A percentile compares a stretch with the other conserved stretches of the same genome.
Conservation (phyloP, 2,797 vertebrate genomes). For the Phrynocephalus vlangalii region DNA sequence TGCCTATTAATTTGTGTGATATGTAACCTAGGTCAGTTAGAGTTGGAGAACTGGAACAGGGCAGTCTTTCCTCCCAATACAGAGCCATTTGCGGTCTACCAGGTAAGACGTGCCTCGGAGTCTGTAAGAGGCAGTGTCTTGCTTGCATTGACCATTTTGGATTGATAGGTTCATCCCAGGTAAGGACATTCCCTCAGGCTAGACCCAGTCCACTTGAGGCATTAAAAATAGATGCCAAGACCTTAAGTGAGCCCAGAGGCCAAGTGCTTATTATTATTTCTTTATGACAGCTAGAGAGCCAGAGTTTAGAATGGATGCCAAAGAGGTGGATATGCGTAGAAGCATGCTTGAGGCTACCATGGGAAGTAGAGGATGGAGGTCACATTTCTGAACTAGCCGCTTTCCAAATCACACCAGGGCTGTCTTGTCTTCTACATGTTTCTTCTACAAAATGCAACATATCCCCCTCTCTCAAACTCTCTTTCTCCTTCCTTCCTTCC, state of each 20-base stretch:
- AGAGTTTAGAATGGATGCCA: neutral
- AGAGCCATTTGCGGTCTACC: too few relatives aligned
- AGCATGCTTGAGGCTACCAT: neutral
- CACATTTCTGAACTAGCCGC: accelerated
- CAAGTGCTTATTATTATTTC: neutral
- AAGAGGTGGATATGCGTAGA: neutral
- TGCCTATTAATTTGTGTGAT: too few relatives aligned
- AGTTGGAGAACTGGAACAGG: too few relatives aligned
- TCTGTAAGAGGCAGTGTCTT: constrained; percentile 18
- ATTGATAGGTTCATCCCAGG: neutral
- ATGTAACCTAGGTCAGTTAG: too few relatives aligned
- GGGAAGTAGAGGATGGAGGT: neutral
- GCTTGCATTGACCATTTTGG: constrained; percentile 14
- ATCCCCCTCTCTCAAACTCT: neutral
- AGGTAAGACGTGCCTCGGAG: neutral
- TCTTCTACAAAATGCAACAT: neutral
- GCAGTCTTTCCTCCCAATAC: too few relatives aligned
- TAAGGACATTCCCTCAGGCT: neutral
- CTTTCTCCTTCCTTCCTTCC: too few relatives aligned
- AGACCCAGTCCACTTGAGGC: neutral
- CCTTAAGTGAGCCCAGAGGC: neutral
- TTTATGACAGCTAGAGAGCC: neutral
- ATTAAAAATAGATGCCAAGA: neutral
- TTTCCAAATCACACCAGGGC: neutral
- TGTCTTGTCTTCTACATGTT: neutral